A percentile compares a stretch with the other conserved stretches of the same genome.
Conservation (phyloP, 2,888 invertebrate genomes). For the Gymnoscelis rufifasciata region DNA sequence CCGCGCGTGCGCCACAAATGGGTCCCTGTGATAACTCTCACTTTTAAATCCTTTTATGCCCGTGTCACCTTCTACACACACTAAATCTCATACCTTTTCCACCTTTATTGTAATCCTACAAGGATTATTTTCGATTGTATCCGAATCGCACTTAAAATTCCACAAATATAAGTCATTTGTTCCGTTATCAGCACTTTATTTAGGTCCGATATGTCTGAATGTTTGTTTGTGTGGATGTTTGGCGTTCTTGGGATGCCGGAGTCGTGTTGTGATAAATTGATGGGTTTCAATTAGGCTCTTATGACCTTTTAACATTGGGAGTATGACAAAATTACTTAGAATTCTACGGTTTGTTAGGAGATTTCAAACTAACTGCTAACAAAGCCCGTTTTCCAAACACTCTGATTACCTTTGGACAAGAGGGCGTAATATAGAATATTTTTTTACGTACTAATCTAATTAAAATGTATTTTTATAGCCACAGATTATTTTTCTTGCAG, state of each 20-base stretch:
- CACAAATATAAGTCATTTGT: conserved; percentile 76
- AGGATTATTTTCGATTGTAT: conserved; percentile 27
- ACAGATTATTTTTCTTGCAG: no score
- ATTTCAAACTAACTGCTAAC: no score
- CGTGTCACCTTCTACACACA: conserved; percentile 54
- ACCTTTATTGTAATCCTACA: conserved; percentile 30
- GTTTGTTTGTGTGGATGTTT: conserved; percentile 58
- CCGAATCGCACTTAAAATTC: conserved; percentile 58
- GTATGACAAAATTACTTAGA: no score
- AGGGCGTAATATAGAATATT: no score
- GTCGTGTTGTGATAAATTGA: conserved; percentile 40
- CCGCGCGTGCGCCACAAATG: conserved; percentile 77
- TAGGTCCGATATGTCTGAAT: conserved; percentile 67
- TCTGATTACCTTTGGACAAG: no score
- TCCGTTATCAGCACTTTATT: conserved; percentile 77
- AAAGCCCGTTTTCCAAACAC: no score
- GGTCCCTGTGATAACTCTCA: conserved; percentile 77
- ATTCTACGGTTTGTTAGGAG: no score
- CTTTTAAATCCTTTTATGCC: conserved; percentile 71
- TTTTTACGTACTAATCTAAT: no score
- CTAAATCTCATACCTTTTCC: conserved; percentile 28
- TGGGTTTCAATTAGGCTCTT: conserved; percentile 32
- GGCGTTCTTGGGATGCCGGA: conserved; percentile 43
- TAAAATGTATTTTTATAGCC: no score
- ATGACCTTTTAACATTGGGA: no score